Evolutionary conservation across 2,113 vertebrate species (phyloP), one percentile per base, ranked within the genome.

Genomic region (Scortum barcoo): DNA sequence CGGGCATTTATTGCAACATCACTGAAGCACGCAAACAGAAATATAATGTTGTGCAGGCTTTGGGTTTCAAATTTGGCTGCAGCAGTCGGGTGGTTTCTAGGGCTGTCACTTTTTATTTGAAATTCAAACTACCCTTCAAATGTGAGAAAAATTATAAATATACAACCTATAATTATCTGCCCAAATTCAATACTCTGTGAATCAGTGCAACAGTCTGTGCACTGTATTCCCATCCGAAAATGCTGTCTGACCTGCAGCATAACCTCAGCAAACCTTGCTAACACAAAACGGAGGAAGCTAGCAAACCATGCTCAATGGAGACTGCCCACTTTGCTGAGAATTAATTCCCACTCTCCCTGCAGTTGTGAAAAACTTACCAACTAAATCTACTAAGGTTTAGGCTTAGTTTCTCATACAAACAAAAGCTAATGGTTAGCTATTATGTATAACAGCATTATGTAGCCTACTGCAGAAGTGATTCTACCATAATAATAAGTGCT

Each of bases 11-110:
- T 56, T 61, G 73, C 68, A 63, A 74, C 40, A 36, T 30, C 56
- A 51, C 19, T 36, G 7, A 75, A 70, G 22, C 61, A 33, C 9
- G 19, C 30, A 42, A 50, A 62, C 54, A 28, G 61, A 77, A 69
- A 65, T 40, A 30, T 38, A 14, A 44, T 46, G 42, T 72, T 48
- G n/a, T 24, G 38, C 36, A 30, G 22, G 72, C 58, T 46, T 58
- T 53, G 10, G 30, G 48, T 74, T 82, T 76, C 72, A 76, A 1
- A 48, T 1, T 62, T 76, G 66, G 60, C 74, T 51, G 60, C 2
- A 5, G 2, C 16, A 16, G 72, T 54, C 54, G 42, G 28, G 26
- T 24, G 33, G 33, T 36, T 76, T 82, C 71, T 60, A 65, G 75
- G n/a, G n/a, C n/a, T n/a, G n/a, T n/a, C n/a, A n/a, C n/a, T n/a